Base-by-base conservation (phyloP, 2,888 invertebrate genomes). In the Troilus luridus region DNA sequence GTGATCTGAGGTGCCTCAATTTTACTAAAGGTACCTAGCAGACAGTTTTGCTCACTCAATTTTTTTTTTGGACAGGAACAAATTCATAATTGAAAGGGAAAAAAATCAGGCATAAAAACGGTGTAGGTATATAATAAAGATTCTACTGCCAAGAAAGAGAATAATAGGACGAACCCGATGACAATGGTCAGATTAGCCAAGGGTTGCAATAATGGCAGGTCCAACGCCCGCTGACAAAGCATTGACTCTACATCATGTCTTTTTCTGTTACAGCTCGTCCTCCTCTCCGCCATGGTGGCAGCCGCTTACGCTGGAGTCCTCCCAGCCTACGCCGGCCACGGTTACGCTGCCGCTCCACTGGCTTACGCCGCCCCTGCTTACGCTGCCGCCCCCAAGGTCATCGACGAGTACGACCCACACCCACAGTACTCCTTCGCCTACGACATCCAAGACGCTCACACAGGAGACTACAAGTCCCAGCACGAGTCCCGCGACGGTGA, bases 361-460 rank as follows among this genome's bases (percentile, higher is more conserved):
- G 54, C 94, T 93, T 95, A 94, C 93, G 95, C 94, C 94, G 95
- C 94, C 94, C 58, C 72, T 24, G 94, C 92, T 91, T 92, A 92
- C 88, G 93, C 94, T 77, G 93, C 93, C 24, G 92, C 93, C 19
- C 93, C 93, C 93, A 92, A 93, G 24, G 92, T 92, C 90, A 92
- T 92, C 90, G 93, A 93, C 91, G 93, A 93, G 91, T 93, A 93
- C 93, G 93, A 93, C 93, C 93, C 93, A 88, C 93, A 93, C 92
- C 93, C 93, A 64, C 92, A 92, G 92, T 93, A 93, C 93, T 92
- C 91, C 92, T 93, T 93, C 92, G 92, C 93, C 90, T 93, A 93
- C 91, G 93, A 93, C 92, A 92, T 93, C 92, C 92, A 93, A 91
- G 93, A 93, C 91, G 92, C 93, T 27, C 92, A 93, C 90, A 93